These are phyloP conservation scores for Kryphioiulus occultus DNA, from an alignment of 2,888 invertebrate genomes.

Conservation along the genomic window DNA sequence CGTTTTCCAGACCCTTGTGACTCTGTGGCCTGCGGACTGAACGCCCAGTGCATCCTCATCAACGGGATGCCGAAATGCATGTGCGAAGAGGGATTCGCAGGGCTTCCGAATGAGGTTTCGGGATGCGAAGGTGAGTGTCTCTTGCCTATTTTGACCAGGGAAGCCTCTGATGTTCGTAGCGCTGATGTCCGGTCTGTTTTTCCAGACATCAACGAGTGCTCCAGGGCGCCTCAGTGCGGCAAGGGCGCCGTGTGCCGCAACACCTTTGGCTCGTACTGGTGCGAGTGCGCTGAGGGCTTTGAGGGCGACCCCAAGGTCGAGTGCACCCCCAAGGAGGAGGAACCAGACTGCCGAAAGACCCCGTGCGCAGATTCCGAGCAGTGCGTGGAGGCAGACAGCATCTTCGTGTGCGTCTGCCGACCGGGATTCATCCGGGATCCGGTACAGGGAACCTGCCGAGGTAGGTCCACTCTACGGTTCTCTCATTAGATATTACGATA, in stretches of 20 bases:
- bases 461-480: conserved; percentile 48
- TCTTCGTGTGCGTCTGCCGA: conserved; percentile 87
- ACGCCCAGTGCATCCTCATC: conserved; percentile 86
- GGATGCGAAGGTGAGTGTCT: conserved; percentile 64
- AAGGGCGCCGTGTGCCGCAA: conserved; percentile 87
- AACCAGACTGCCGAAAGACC: conserved; percentile 48
- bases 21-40: conserved; percentile 81
- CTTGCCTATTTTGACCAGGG: background rate
- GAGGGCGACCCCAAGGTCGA: conserved; percentile 61
- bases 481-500: background rate
- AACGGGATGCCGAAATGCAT: conserved; percentile 84
- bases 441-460: conserved; percentile 56
- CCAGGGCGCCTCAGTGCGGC: conserved; percentile 74
- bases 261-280: conserved; percentile 82
- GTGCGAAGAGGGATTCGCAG: conserved; percentile 82
- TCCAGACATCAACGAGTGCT: conserved; percentile 88
- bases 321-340: conserved; percentile 54
- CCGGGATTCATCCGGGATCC: conserved; percentile 78
- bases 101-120: conserved; percentile 66
- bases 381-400: conserved; percentile 80
- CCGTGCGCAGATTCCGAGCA: conserved; percentile 68
- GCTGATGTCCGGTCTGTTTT: background rate
- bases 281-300: conserved; percentile 79
- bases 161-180: background rate
- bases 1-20: conserved; percentile 83